Conservation (phyloP, 2,888 invertebrate species). For the Anticlea derivata region DNA sequence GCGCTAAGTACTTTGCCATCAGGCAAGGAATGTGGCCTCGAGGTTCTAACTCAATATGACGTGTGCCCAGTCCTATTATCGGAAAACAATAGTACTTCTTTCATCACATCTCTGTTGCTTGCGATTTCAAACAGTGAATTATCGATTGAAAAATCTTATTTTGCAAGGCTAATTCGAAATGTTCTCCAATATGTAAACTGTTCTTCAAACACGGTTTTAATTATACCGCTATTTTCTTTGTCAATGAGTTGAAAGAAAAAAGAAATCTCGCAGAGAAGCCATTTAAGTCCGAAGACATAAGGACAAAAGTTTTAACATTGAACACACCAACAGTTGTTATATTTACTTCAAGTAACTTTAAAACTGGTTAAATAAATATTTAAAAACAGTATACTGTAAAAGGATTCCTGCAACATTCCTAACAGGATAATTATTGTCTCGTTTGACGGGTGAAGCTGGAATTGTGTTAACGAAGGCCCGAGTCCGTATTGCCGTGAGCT, state of each 20-base stretch:
- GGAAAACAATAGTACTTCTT: constrained; percentile 53
- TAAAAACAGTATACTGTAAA: constrained; percentile 40
- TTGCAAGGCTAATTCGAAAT: neutral
- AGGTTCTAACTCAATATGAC: constrained; percentile 53
- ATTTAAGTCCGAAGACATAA: constrained; percentile 23
- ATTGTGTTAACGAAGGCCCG: constrained; percentile 10
- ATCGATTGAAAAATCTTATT: neutral
- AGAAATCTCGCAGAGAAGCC: constrained; percentile 11
- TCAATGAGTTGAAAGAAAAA: constrained; percentile 1
- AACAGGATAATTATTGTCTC: constrained; percentile 49
- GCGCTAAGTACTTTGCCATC: constrained; percentile 72
- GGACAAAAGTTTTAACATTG: constrained; percentile 21
- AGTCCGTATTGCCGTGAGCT: no score
- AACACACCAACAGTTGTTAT: constrained; percentile 27
- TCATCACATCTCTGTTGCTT: constrained; percentile 22
- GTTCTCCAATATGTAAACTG: no score
- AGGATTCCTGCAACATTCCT: constrained; percentile 51
- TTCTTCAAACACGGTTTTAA: no score
- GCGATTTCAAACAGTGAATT: constrained; percentile 10
- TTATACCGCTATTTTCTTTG: neutral
- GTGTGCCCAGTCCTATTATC: constrained; percentile 56
- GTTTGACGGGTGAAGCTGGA: constrained; percentile 30
- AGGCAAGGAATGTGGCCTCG: constrained; percentile 71
- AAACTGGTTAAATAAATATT: constrained; percentile 37
- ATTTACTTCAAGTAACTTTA: constrained; percentile 32